phyloP scores from a whole-genome alignment of 2,113 vertebrate genomes.

The Carassius gibelio region DNA sequence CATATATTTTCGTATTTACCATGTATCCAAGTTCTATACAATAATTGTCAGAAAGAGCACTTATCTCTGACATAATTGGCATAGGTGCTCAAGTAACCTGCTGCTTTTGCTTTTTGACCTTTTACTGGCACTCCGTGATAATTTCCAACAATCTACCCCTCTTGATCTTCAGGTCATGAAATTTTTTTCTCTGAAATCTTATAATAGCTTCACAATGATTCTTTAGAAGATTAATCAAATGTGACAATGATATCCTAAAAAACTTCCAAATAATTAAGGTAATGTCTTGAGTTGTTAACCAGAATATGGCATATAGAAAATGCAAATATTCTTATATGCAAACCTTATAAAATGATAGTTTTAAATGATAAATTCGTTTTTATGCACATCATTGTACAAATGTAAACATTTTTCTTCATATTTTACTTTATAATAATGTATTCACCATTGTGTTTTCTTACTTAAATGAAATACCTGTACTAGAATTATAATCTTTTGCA shows the following conservation, averaged over 20 bases:
- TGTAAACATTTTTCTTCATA: neutral
- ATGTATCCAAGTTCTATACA: slow-evolving; percentile 6
- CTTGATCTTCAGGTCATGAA: neutral
- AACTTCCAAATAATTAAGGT: neutral
- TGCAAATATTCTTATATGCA: neutral
- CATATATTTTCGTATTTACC: neutral
- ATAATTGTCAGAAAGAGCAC: slow-evolving; percentile 25
- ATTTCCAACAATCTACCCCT: neutral
- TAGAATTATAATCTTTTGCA: neutral
- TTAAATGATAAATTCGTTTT: neutral
- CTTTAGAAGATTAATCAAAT: neutral
- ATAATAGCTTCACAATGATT: neutral
- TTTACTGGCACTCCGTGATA: neutral
- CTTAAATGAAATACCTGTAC: neutral
- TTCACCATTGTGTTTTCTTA: neutral
- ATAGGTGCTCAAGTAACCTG: neutral
- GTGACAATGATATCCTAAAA: neutral
- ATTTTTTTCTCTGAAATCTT: neutral
- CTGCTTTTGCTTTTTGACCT: neutral
- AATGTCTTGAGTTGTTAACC: neutral
- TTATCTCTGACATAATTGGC: slow-evolving; percentile 1
- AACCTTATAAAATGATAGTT: neutral
- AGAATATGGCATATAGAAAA: neutral
- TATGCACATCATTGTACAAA: neutral
- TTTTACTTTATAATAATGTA: neutral